These are phyloP conservation scores for Glaucidium brasilianum DNA, from an alignment of 2,113 vertebrate species.

Conservation along the genomic window DNA sequence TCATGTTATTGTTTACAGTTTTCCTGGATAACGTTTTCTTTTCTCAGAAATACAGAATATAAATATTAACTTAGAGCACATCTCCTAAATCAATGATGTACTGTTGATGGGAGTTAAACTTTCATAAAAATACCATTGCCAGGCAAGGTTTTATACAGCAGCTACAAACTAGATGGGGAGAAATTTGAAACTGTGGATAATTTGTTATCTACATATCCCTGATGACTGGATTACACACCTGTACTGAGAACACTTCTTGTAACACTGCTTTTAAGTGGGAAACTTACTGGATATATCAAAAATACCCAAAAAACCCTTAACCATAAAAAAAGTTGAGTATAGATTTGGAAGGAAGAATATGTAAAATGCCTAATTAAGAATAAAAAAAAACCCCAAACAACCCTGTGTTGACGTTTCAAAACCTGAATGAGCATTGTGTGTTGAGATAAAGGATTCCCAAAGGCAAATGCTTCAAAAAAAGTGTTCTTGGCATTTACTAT, in stretches of 20 bases:
- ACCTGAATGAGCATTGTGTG: background rate
- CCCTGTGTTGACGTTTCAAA: background rate
- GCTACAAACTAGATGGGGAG: background rate
- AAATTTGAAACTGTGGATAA: background rate
- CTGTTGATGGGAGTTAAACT: background rate
- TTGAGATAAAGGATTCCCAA: constrained; percentile 18
- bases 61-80: background rate
- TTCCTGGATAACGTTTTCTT: background rate
- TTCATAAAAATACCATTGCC: background rate
- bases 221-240: background rate
- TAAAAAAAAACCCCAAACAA: background rate
- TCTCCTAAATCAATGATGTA: background rate
- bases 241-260: background rate
- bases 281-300: background rate
- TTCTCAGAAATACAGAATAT: constrained; percentile 15
- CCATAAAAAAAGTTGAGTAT: background rate
- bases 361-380: background rate
- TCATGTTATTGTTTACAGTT: background rate
- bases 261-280: background rate
- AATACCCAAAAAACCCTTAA: background rate
- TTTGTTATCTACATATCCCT: background rate
- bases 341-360: background rate
- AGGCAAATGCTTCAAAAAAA: constrained; percentile 19
- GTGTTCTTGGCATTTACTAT: constrained; percentile 31
- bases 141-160: background rate